Percentiles rank a stretch among this genome's conserved stretches.
phyloP scores from a whole-genome alignment of 92 coral and sea anemone genomes.

The Epizoanthus rinbou region DNA sequence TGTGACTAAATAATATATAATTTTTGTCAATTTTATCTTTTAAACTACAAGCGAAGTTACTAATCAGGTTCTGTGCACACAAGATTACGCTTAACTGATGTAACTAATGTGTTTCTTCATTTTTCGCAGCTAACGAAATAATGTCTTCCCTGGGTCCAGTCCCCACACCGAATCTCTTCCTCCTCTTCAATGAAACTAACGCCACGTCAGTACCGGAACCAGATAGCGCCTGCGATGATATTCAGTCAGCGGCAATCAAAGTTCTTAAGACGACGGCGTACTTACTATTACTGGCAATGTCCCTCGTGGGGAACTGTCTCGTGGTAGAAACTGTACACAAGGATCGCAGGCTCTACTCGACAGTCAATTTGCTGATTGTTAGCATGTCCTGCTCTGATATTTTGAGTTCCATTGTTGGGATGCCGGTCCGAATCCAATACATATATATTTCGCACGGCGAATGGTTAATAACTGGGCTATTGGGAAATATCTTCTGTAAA shows the following conservation, averaged over 20 bases:
- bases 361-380: not conserved
- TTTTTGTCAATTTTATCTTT: too few relatives aligned
- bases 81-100: too few relatives aligned
- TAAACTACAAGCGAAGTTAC: too few relatives aligned
- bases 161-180: not conserved
- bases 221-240: not conserved
- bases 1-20: too few relatives aligned
- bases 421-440: slow-evolving; percentile 5
- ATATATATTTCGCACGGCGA: not conserved
- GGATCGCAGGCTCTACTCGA: slow-evolving; percentile 7
- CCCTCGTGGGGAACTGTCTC: slow-evolving; percentile 9
- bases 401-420: not conserved
- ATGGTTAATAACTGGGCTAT: not conserved
- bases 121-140: not conserved
- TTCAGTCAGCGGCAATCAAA: not conserved
- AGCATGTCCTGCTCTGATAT: not conserved
- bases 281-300: not conserved
- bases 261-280: not conserved
- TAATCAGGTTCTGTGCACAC: too few relatives aligned
- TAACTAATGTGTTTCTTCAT: too few relatives aligned
- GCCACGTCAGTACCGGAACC: not conserved
- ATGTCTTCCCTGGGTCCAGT: not conserved
- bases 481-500: slow-evolving; percentile 11
- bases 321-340: slow-evolving; percentile 1
- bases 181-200: not conserved